Evolutionary conservation across 2,113 vertebrate genomes (phyloP).

Genomic region (Circaetus cinerascens): DNA sequence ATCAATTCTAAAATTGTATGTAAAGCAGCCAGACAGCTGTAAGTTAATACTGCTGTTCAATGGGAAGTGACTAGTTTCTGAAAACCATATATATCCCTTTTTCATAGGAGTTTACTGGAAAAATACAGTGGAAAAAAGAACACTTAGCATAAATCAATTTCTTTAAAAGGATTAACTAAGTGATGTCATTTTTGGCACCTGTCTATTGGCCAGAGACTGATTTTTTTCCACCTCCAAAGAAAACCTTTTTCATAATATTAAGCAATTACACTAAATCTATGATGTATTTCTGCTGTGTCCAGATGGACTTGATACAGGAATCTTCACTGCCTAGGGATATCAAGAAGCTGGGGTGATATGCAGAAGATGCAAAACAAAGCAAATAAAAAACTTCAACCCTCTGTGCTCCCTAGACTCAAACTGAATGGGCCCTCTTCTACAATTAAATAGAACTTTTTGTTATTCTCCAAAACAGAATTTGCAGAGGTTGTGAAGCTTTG

Average conservation of each 20-base stretch:
- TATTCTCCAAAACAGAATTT: background rate
- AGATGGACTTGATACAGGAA: background rate
- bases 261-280: background rate
- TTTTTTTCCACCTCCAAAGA: background rate
- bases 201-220: background rate
- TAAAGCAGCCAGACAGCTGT: background rate
- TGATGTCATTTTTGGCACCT: background rate
- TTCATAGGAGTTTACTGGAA: background rate
- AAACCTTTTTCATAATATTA: background rate
- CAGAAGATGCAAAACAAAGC: background rate
- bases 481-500: background rate
- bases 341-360: background rate
- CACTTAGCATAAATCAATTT: background rate
- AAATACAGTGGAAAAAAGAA: background rate
- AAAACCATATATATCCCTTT: background rate
- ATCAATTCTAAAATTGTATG: background rate
- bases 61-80: background rate
- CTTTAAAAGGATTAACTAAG: background rate
- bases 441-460: background rate
- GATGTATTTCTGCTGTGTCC: background rate
- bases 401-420: background rate
- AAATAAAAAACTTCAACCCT: background rate
- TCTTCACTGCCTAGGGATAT: background rate
- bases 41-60: background rate
- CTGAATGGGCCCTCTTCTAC: fast-evolving